Percentiles rank a stretch among this genome's conserved stretches.
Evolutionary conservation across 2,113 vertebrate species (phyloP).

Genomic region (Crotalus tigris): DNA sequence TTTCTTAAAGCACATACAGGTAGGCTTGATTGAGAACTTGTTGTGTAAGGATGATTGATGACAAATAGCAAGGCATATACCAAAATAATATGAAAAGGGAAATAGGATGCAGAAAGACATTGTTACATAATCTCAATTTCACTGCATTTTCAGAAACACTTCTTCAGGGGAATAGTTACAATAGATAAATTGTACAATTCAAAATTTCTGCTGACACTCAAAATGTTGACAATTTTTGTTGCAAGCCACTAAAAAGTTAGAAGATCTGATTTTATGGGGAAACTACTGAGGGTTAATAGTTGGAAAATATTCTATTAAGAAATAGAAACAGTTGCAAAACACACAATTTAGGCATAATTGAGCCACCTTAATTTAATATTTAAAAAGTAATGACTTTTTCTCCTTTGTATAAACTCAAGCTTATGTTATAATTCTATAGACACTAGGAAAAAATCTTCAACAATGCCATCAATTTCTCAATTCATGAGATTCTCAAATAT

Average conservation of each 20-base stretch:
- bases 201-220: not conserved
- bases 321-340: not conserved
- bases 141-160: not conserved
- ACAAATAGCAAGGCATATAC: not conserved
- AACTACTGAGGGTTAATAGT: not conserved
- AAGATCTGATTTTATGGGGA: not conserved
- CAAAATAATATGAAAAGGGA: not conserved
- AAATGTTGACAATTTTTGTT: not conserved
- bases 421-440: not conserved
- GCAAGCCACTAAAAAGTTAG: not conserved
- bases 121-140: not conserved
- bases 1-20: not conserved
- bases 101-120: not conserved
- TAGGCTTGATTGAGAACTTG: not conserved
- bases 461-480: not conserved
- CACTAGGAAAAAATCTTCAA: not conserved
- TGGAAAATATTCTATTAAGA: not conserved
- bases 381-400: not conserved
- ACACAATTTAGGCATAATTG: not conserved
- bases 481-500: not conserved
- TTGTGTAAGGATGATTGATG: not conserved
- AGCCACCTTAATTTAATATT: not conserved
- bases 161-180: not conserved
- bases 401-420: not conserved
- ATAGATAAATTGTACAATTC: not conserved